Percentiles rank a stretch among this genome's conserved stretches.
Evolutionary conservation across 1,140 invertebrate species (phyloP).

Genomic region (Cepaea nemoralis): DNA sequence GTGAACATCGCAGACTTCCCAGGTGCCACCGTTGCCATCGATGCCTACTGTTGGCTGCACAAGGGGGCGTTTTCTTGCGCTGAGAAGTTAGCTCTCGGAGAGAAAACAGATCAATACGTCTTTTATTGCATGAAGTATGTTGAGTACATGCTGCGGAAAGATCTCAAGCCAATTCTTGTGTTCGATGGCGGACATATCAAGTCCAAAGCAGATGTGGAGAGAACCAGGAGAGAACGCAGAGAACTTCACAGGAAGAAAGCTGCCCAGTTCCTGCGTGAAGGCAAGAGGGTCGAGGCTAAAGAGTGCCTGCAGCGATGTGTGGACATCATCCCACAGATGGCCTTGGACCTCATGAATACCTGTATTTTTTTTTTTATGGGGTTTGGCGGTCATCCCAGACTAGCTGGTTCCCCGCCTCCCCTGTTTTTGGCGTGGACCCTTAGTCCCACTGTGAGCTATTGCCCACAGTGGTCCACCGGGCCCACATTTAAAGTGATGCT

Average conservation of each 20-base stretch:
- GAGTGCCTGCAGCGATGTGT: slow-evolving; percentile 86
- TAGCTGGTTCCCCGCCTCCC: too few species aligned
- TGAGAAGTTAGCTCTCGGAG: slow-evolving; percentile 88
- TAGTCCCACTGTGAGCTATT: too few species aligned
- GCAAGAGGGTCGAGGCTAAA: slow-evolving; percentile 83
- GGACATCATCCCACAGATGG: slow-evolving; percentile 94
- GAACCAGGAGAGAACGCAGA: slow-evolving; percentile 84
- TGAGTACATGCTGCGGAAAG: slow-evolving; percentile 81
- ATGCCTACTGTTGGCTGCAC: slow-evolving; percentile 97
- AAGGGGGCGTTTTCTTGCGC: slow-evolving; percentile 95
- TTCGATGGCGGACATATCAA: slow-evolving; percentile 96
- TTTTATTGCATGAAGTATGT: slow-evolving; percentile 92
- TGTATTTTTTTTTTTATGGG: too few species aligned
- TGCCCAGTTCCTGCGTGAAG: slow-evolving; percentile 84
- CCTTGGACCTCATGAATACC: slow-evolving; percentile 79
- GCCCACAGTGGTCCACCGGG: too few species aligned
- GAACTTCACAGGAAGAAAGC: slow-evolving; percentile 83
- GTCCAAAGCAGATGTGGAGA: slow-evolving; percentile 90
- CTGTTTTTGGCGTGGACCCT: too few species aligned
- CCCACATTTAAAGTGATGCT: too few species aligned
- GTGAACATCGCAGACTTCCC: slow-evolving; percentile 76
- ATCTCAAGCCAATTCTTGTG: slow-evolving; percentile 93
- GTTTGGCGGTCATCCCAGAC: too few species aligned
- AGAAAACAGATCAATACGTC: slow-evolving; percentile 89
- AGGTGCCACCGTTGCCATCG: slow-evolving; percentile 85